These are phyloP conservation scores for Lepidurus apus DNA, from an alignment of 1,140 invertebrate species.

Conservation along the genomic window DNA sequence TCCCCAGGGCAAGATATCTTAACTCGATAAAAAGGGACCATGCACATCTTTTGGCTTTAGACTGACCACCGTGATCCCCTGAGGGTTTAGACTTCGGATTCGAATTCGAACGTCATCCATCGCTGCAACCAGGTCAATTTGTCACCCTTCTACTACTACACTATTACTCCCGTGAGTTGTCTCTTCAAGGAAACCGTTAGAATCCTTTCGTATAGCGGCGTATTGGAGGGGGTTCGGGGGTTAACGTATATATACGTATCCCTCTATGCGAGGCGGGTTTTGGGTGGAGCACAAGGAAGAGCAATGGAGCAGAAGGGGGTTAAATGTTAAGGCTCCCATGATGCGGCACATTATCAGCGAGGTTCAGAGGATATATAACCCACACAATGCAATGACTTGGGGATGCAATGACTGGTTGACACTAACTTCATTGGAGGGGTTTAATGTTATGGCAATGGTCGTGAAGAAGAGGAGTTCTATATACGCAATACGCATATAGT, in stretches of 20 bases:
- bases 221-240: neutral
- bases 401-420: constrained; percentile 20
- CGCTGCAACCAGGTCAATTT: constrained; percentile 8
- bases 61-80: too few relatives aligned
- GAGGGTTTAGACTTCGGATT: neutral
- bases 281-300: neutral
- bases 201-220: neutral
- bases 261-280: neutral
- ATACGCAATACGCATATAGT: too few relatives aligned
- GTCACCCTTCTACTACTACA: neutral
- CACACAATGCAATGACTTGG: neutral
- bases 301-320: constrained; percentile 1
- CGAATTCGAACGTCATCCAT: neutral
- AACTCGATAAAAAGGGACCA: too few relatives aligned
- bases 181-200: neutral
- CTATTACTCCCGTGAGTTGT: neutral
- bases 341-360: neutral
- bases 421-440: neutral
- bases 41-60: too few relatives aligned
- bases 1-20: too few relatives aligned
- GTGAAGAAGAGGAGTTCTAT: too few relatives aligned
- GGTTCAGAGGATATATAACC: neutral
- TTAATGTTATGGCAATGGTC: neutral
- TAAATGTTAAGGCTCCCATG: neutral
- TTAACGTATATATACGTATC: neutral